Conservation (phyloP, 2,113 vertebrate genomes). For the Rhodinocichla rosea region DNA sequence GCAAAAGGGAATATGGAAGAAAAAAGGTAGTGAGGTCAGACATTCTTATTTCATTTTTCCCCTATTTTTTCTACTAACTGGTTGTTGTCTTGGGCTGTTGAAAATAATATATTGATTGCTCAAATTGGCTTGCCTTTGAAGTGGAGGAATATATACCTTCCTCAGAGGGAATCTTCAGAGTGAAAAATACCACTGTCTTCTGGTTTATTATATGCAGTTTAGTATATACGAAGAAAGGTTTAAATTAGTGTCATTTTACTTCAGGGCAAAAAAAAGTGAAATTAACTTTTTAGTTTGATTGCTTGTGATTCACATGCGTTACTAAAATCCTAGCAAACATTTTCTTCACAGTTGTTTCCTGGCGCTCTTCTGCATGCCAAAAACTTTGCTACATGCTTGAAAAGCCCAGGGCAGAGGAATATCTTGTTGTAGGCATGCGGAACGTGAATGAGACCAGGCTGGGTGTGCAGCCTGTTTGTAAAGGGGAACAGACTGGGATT, state of each 20-base stretch:
- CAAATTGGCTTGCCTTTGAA: not conserved
- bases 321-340: not conserved
- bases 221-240: not conserved
- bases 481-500: not conserved
- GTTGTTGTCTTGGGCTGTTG: not conserved
- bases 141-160: not conserved
- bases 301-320: not conserved
- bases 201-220: not conserved
- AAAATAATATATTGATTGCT: not conserved
- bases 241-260: not conserved
- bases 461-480: not conserved
- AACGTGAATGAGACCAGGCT: not conserved
- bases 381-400: not conserved
- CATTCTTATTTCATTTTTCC: not conserved
- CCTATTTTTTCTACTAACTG: not conserved
- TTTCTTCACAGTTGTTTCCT: not conserved
- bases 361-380: not conserved
- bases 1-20: not conserved
- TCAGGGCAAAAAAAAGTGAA: rapidly evolving
- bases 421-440: not conserved
- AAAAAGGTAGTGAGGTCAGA: not conserved
- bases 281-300: not conserved
- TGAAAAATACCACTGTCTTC: not conserved
- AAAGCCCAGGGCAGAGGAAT: not conserved
- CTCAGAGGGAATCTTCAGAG: not conserved